Base-by-base conservation (phyloP, 2,113 vertebrate species). In the Calyptommatus sinebrachiatus region DNA sequence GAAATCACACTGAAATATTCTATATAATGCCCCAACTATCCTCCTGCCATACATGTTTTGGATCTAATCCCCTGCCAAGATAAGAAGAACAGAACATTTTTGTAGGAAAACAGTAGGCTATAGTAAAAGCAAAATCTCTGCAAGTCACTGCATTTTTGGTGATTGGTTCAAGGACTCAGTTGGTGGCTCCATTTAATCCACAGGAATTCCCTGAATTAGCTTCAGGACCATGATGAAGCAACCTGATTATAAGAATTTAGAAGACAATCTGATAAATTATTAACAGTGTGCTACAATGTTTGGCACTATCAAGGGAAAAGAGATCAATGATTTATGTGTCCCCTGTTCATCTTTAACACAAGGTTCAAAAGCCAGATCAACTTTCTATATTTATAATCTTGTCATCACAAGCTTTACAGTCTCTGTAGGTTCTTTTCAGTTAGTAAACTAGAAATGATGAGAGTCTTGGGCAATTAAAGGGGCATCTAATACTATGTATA, bases 331-430 rank as follows among this genome's bases (percentile, higher is more conserved):
- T 80, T 80, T 73, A 80, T 80, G 28, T 28, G 24, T 74, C 70
- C 62, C 63, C 24, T 57, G 71, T 12, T 80, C 24, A 80, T 57
- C 18, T 57, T 48, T 74, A 71, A 74, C 62, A 74, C 48, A 41
- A 74, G 48, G 62, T 67, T 67, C 79, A 80, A 67, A 67, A 74
- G 79, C 63, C 48, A 35, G 9, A 9, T 28, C 48, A 41, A 48
- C 24, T 80, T 80, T 74, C 29, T 57, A 53, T 41, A 73, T 73
- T 80, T 80, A 73, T 74, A 31, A 18, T 4, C 29, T 67, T 80
- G 62, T 80, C 78, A 80, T 67, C 78, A 73, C 78, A 73, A 26
- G 53, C 48, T 73, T 73, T 7, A 73, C 53, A 22, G 22, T 45
- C 8, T 8, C 7, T 35, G 12, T 67, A 29, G 6, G 10, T 35